phyloP scores from a whole-genome alignment of 2,797 vertebrate genomes.

The Agapornis canus region DNA sequence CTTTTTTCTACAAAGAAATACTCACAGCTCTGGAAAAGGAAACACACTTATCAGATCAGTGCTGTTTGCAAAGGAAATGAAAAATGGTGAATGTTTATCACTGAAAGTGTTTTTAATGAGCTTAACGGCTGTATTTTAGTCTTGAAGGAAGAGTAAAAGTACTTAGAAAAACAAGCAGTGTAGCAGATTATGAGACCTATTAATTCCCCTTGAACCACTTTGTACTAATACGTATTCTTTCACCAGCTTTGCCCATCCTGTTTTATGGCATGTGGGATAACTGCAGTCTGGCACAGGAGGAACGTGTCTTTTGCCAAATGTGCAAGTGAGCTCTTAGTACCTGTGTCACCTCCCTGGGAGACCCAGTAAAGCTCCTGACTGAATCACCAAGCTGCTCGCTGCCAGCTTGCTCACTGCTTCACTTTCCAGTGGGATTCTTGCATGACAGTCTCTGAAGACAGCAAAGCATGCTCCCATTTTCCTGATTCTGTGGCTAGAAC shows the following conservation, averaged over 20 bases:
- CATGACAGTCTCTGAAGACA: neutral
- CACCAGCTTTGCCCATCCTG: neutral
- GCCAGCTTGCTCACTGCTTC: neutral
- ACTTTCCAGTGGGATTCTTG: neutral
- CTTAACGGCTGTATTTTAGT: constrained; percentile 12
- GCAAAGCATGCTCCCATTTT: neutral
- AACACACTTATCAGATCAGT: constrained; percentile 53
- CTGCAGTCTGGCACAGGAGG: neutral
- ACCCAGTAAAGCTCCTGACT: neutral
- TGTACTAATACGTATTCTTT: neutral
- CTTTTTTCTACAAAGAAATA: constrained; percentile 13
- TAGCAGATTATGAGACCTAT: neutral
- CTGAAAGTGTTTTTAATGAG: constrained; percentile 27
- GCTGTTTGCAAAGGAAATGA: constrained; percentile 65
- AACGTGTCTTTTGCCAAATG: neutral
- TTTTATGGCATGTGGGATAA: neutral
- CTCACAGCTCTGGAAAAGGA: constrained; percentile 42
- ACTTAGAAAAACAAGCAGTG: constrained; percentile 19
- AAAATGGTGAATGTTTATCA: constrained; percentile 47
- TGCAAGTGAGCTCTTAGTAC: neutral
- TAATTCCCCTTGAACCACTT: neutral
- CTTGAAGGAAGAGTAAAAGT: constrained; percentile 2
- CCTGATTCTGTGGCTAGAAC: neutral
- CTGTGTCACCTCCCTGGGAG: neutral
- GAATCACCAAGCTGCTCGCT: neutral